Percentiles rank a stretch among this genome's conserved stretches.
These are phyloP conservation scores for Campylomormyrus tamandua DNA, from an alignment of 2,113 vertebrate genomes.

Conservation along the genomic window DNA sequence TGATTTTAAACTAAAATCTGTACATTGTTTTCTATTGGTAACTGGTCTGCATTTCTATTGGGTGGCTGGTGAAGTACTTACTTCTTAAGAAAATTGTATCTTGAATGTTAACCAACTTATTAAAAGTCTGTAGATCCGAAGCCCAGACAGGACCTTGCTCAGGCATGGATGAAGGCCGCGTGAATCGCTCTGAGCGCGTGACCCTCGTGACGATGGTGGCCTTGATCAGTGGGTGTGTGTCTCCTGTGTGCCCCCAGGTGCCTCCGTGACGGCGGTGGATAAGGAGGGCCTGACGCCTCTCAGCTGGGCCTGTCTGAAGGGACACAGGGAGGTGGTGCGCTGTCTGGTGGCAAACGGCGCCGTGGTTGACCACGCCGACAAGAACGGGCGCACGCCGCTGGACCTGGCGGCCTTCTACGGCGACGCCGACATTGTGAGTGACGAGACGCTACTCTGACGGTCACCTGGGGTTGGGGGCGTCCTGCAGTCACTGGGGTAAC, in stretches of 20 bases:
- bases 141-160: not conserved
- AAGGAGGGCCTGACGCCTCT: constrained; percentile 84
- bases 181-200: not conserved
- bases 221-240: not conserved
- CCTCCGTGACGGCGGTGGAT: constrained; percentile 70
- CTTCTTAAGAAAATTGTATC: not conserved
- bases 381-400: constrained; percentile 84
- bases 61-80: not conserved
- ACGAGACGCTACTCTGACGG: not conserved
- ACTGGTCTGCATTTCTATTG: not conserved
- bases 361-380: constrained; percentile 79
- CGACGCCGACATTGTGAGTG: constrained; percentile 84
- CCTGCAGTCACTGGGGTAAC: not conserved
- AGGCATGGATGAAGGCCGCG: not conserved
- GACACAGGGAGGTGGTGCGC: constrained; percentile 75
- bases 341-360: constrained; percentile 79
- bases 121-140: not conserved
- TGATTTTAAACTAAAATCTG: not conserved
- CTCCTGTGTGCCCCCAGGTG: constrained; percentile 56
- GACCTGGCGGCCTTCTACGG: constrained; percentile 91
- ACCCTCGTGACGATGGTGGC: not conserved
- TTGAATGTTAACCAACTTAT: not conserved
- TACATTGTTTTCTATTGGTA: not conserved
- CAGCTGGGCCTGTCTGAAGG: constrained; percentile 91
- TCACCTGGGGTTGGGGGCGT: not conserved